phyloP scores from a whole-genome alignment of 1,140 invertebrate genomes.

The Diorhabda elongata region DNA sequence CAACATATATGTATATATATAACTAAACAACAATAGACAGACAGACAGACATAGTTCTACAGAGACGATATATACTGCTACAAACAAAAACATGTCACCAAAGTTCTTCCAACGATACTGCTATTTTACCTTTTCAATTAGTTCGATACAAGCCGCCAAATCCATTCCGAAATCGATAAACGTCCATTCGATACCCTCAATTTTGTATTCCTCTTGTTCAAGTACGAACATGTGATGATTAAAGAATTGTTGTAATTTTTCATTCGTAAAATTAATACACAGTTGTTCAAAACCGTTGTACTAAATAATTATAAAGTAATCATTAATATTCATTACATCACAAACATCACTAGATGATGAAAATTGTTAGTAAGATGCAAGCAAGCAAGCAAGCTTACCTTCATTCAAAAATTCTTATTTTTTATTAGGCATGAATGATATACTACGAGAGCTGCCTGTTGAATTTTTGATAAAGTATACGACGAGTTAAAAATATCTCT shows the following conservation, averaged over 20 bases:
- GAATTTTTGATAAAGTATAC: too few species aligned
- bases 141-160: conserved; percentile 92
- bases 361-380: conserved; percentile 6
- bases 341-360: neutral
- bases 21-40: neutral
- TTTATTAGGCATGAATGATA: too few species aligned
- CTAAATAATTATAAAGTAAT: conserved; percentile 53
- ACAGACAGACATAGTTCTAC: too few species aligned
- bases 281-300: conserved; percentile 98
- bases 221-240: conserved; percentile 98
- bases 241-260: conserved; percentile 97
- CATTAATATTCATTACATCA: conserved; percentile 4
- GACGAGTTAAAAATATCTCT: too few species aligned
- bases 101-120: neutral
- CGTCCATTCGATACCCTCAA: conserved; percentile 90
- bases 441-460: too few species aligned
- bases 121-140: conserved; percentile 88
- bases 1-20: neutral
- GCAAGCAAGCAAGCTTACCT: conserved; percentile 1
- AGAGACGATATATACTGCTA: neutral
- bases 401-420: neutral
- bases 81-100: neutral
- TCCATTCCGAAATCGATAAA: conserved; percentile 99
- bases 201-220: conserved; percentile 96
- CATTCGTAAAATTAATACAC: conserved; percentile 98